A percentile compares a stretch with the other conserved stretches of the same genome.
These are phyloP conservation scores for Leptopilina myrica DNA, from an alignment of 2,888 invertebrate genomes.

Conservation along the genomic window DNA sequence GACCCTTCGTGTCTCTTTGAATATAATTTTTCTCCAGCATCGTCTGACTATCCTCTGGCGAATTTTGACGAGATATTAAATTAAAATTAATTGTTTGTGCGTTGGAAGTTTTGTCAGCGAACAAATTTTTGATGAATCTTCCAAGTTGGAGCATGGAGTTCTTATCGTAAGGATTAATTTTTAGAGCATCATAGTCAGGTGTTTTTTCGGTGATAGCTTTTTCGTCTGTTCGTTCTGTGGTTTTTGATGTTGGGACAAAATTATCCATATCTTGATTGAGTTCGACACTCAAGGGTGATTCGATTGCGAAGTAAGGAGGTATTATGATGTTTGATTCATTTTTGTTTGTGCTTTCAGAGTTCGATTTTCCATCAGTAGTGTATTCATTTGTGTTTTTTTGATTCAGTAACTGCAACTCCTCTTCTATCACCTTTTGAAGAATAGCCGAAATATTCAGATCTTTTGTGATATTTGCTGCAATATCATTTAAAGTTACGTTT, in stretches of 20 bases:
- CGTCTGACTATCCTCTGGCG: neutral
- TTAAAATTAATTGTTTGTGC: slow-evolving; percentile 11
- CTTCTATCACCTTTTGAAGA: neutral
- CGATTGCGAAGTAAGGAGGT: slow-evolving; percentile 4
- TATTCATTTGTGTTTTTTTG: neutral
- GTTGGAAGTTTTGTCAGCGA: neutral
- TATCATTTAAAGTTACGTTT: neutral
- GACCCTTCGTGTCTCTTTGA: neutral
- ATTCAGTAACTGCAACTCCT: neutral
- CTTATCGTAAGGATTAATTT: slow-evolving; percentile 6
- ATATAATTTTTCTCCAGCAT: neutral
- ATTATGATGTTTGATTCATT: neutral
- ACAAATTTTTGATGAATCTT: neutral
- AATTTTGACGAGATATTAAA: neutral
- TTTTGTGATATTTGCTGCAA: neutral
- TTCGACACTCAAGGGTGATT: slow-evolving; percentile 13
- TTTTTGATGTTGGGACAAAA: neutral
- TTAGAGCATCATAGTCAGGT: neutral
- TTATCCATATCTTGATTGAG: neutral
- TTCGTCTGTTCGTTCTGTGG: neutral
- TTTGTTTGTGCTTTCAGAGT: neutral
- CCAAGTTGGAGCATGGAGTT: slow-evolving; percentile 29
- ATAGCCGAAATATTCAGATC: neutral
- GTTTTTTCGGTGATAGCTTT: neutral
- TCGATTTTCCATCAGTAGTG: neutral